phyloP scores from a whole-genome alignment of 2,888 invertebrate species.

The Cepaea hortensis region DNA sequence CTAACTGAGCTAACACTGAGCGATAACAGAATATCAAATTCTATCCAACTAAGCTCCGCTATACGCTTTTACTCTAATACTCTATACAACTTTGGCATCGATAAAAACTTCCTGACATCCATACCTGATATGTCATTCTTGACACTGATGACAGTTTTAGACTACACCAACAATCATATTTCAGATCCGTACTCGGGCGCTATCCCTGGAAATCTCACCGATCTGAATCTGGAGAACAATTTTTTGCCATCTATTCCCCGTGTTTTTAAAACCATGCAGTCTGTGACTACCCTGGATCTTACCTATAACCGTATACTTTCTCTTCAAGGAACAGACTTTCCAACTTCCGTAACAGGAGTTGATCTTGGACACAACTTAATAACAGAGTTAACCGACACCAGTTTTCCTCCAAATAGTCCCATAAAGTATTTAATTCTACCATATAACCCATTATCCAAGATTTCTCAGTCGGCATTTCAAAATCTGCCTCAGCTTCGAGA shows the following conservation, averaged over 20 bases:
- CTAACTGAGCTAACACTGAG: not conserved
- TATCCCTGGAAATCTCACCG: not conserved
- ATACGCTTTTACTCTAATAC: not conserved
- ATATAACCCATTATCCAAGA: not conserved
- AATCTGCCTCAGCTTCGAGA: not conserved
- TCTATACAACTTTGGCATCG: not conserved
- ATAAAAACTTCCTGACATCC: not conserved
- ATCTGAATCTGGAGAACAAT: not conserved
- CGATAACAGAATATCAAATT: constrained; percentile 2
- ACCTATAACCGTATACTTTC: not conserved
- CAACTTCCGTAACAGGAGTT: not conserved
- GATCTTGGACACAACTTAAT: not conserved
- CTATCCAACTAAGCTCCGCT: not conserved
- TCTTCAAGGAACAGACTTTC: not conserved
- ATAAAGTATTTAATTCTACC: not conserved
- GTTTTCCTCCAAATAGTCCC: not conserved
- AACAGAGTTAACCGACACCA: not conserved
- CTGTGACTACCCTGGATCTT: not conserved
- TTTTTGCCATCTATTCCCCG: not conserved
- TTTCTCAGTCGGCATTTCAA: not conserved
- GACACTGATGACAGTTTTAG: not conserved
- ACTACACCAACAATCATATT: constrained; percentile 11
- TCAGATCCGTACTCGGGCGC: not conserved
- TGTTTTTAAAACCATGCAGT: not conserved
- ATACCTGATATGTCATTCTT: not conserved